A percentile compares a stretch with the other conserved stretches of the same genome.
phyloP scores from a whole-genome alignment of 2,113 vertebrate genomes.

The Lophochroa leadbeateri region DNA sequence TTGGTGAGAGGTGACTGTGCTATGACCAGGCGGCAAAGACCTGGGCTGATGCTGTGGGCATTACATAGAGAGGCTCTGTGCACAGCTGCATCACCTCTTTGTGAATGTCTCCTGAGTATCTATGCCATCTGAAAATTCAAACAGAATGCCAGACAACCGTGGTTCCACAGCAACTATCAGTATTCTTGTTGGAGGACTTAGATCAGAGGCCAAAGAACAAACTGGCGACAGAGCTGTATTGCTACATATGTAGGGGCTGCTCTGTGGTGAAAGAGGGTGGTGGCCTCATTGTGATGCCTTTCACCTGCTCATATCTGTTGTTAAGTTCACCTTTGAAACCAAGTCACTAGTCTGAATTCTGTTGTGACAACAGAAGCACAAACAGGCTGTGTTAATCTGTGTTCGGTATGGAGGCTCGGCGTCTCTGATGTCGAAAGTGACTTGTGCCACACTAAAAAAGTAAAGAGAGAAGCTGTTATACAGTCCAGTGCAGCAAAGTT shows the following conservation, averaged over 20 bases:
- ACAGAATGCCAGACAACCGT: background rate
- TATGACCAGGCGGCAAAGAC: accelerated
- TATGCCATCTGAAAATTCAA: background rate
- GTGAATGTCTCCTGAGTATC: background rate
- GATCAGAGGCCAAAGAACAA: conserved; percentile 12
- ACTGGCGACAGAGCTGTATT: background rate
- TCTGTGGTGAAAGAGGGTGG: background rate
- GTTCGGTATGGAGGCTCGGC: background rate
- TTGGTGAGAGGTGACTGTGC: background rate
- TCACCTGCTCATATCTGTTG: background rate
- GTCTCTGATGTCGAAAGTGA: background rate
- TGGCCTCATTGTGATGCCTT: background rate
- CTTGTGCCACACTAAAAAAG: background rate
- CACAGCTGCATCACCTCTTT: background rate
- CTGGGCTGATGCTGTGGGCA: background rate
- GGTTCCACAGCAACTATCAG: background rate
- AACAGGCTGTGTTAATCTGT: background rate
- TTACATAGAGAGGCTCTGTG: background rate
- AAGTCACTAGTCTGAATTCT: background rate
- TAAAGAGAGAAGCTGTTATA: background rate
- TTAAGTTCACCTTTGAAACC: conserved; percentile 46
- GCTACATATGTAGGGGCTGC: background rate
- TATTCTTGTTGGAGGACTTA: background rate
- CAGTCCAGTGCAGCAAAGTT: background rate
- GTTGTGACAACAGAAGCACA: conserved; percentile 14